These are phyloP conservation scores for Falco columbarius DNA, from an alignment of 2,797 vertebrate genomes.

Conservation along the genomic window DNA sequence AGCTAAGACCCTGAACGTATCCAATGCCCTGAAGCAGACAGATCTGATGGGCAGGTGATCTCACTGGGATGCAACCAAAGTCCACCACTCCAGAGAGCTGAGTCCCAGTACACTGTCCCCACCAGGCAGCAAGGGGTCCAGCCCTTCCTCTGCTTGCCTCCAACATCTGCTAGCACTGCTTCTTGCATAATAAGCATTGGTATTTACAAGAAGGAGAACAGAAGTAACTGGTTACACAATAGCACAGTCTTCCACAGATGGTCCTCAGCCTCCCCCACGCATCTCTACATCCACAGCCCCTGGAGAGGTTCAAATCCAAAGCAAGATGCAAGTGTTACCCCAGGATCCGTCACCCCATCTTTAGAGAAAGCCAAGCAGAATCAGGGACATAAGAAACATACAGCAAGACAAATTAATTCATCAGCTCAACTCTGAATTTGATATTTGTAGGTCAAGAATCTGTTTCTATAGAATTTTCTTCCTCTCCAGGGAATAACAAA, in stretches of 20 bases:
- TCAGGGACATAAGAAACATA: neutral
- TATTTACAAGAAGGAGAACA: neutral
- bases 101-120: accelerated
- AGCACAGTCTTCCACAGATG: neutral
- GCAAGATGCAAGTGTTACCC: neutral
- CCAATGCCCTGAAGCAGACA: no score
- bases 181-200: neutral
- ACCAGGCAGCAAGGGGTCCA: neutral
- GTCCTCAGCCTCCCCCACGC: neutral
- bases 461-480: neutral
- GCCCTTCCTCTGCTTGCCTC: neutral
- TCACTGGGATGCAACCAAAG: neutral
- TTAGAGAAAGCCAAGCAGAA: neutral
- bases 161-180: neutral
- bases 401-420: neutral
- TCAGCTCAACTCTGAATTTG: neutral
- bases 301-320: neutral
- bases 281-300: neutral
- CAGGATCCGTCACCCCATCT: neutral
- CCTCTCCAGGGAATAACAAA: neutral
- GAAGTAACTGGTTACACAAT: neutral
- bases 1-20: neutral
- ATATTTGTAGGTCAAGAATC: neutral
- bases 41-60: neutral
- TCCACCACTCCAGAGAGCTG: accelerated